Percentiles rank a stretch among this genome's conserved stretches.
Conservation (phyloP, 2,113 vertebrate genomes). For the Tragelaphus imberbis region DNA sequence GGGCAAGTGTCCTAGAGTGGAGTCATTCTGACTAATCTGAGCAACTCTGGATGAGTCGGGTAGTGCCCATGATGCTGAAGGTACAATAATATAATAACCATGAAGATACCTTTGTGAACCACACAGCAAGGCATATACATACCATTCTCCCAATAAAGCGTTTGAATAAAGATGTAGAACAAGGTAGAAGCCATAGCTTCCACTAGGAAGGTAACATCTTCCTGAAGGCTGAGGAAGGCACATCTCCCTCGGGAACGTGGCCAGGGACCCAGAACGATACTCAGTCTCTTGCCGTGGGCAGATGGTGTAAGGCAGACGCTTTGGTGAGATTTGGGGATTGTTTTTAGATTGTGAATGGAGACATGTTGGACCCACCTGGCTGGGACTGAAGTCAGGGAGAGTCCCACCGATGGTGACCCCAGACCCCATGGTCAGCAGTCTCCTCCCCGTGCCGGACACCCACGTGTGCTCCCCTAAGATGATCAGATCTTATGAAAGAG, state of each 20-base stretch:
- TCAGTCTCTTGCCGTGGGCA: neutral
- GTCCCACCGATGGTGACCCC: neutral
- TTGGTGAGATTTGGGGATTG: neutral
- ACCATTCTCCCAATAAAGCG: neutral
- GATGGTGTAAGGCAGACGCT: neutral
- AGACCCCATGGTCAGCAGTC: rapidly evolving
- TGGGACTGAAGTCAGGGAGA: neutral
- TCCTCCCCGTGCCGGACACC: neutral
- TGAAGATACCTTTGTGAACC: neutral
- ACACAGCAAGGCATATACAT: neutral
- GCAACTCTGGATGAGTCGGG: neutral
- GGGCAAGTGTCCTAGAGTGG: neutral
- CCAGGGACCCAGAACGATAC: neutral
- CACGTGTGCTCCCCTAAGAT: rapidly evolving
- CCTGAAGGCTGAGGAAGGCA: neutral
- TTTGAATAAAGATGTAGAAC: neutral
- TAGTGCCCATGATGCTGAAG: neutral
- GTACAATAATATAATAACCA: too few species aligned
- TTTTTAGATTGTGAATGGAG: neutral
- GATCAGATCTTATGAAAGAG: neutral
- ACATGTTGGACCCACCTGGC: neutral
- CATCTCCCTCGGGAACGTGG: neutral
- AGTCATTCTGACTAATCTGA: neutral
- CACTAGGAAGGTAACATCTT: neutral
- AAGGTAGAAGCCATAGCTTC: neutral